Evolutionary conservation across 2,888 invertebrate species (phyloP).

Genomic region (Diabrotica balteata): DNA sequence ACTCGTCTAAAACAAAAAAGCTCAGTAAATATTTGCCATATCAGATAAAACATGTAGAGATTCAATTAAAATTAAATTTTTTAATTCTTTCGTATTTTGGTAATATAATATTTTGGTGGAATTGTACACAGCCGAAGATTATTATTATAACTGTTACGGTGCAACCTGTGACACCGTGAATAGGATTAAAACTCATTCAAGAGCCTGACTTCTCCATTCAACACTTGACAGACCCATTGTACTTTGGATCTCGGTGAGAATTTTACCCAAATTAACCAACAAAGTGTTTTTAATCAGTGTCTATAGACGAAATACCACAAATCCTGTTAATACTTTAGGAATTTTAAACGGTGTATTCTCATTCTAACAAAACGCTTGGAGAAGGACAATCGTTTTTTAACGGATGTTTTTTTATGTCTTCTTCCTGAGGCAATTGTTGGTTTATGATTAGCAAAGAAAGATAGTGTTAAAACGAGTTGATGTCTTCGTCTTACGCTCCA

Average conservation of each 20-base stretch:
- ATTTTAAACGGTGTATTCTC: not conserved
- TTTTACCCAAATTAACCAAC: constrained; percentile 8
- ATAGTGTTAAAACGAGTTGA: too few species aligned
- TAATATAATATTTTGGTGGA: not conserved
- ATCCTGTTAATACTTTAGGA: constrained; percentile 6
- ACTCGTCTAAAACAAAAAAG: too few species aligned
- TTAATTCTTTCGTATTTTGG: too few species aligned
- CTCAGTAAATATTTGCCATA: not conserved
- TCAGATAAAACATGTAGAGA: not conserved
- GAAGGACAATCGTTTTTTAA: too few species aligned
- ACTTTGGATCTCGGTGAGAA: not conserved
- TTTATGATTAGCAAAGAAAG: too few species aligned
- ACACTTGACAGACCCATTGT: constrained; percentile 6
- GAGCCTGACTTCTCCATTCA: constrained; percentile 7
- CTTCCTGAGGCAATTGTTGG: too few species aligned
- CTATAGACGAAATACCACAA: constrained; percentile 4
- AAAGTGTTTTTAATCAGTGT: constrained; percentile 6
- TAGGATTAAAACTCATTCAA: constrained; percentile 14
- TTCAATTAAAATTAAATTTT: not conserved
- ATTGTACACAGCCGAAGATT: not conserved
- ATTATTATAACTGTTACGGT: not conserved
- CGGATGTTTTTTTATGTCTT: too few species aligned
- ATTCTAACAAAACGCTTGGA: too few species aligned
- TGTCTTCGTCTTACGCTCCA: too few species aligned
- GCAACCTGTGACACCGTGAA: constrained; percentile 8